Evolutionary conservation across 1,140 invertebrate genomes (phyloP), one percentile per base, ranked within the genome.

Genomic region (Paralvinella palmiformis): DNA sequence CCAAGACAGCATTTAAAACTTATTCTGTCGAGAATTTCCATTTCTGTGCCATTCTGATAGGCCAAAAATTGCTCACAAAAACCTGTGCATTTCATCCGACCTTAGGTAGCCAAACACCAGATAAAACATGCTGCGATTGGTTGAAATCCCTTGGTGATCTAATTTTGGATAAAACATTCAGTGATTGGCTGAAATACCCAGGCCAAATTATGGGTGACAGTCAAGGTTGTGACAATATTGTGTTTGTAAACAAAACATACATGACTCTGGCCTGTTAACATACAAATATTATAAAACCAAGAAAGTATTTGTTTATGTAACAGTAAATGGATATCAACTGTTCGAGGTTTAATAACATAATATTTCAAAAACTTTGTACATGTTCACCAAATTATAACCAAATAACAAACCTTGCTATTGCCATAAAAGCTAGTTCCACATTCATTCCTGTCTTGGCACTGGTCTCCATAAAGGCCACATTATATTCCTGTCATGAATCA

Each of bases 361-460:
- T 3, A 48, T 48, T 2, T 20, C 27, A n/a, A n/a, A n/a, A n/a
- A n/a, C n/a, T n/a, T n/a, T n/a, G n/a, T 24, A 48, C 44, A 48
- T 3, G 27, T 24, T 20, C 2, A 48, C 44, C n/a, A 24, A 2
- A 48, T 22, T 27, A 52, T 2, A 52, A 10, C 24, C 1, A 15
- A 2, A 52, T 29, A 52, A 57, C 33, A 66, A 67, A 82, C 81
- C 76, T 82, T n/a, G 83, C 83, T n/a, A 84, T 77, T 48, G 82
- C 82, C 74, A 79, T 82, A 68, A 85, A 85, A 33, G 83, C 83
- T 44, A 83, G 66, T 75, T 98, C 96, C 64, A 99, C 96, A 82
- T 99, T 98, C 73, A 96, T 91, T 74, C 97, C 94, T 62, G 93
- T 91, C 82, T 98, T 98, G 36, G 96, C 96, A 70, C 94, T 97